phyloP scores from a whole-genome alignment of 2,113 vertebrate species.

The Oryzias melastigma region DNA sequence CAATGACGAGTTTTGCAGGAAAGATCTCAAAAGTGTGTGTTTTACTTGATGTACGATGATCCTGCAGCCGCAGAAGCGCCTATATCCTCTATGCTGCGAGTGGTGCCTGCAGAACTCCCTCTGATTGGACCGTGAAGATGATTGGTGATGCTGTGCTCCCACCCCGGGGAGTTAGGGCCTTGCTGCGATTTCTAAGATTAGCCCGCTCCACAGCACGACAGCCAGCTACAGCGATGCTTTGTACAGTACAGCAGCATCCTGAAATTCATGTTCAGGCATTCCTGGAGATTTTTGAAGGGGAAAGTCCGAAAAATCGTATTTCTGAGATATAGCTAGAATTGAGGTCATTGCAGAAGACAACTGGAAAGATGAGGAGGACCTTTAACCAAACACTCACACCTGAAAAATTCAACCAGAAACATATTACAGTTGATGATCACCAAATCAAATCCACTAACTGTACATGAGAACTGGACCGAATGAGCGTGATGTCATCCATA shows the following conservation, averaged over 20 bases:
- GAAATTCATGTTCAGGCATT: background rate
- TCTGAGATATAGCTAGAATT: too few relatives aligned
- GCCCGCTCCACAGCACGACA: conserved; percentile 39
- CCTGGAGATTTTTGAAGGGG: too few relatives aligned
- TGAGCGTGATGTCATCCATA: too few relatives aligned
- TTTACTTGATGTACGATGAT: conserved; percentile 31
- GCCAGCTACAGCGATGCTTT: conserved; percentile 15
- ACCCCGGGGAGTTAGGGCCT: conserved; percentile 42
- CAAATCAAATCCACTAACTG: too few relatives aligned
- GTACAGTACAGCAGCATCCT: conserved; percentile 20
- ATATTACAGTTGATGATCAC: too few relatives aligned
- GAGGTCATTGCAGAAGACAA: too few relatives aligned
- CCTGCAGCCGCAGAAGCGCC: conserved; percentile 24
- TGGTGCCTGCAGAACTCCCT: conserved; percentile 32
- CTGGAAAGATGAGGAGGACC: too few relatives aligned
- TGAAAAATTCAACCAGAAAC: too few relatives aligned
- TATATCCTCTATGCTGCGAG: conserved; percentile 15
- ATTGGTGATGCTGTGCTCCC: conserved; percentile 56
- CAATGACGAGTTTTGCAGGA: conserved; percentile 6
- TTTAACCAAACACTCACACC: too few relatives aligned
- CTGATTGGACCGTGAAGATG: conserved; percentile 49
- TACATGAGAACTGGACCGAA: too few relatives aligned
- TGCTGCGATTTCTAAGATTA: conserved; percentile 69
- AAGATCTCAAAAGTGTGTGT: conserved; percentile 12
- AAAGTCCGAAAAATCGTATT: too few relatives aligned